Percentiles rank a stretch among this genome's conserved stretches.
Evolutionary conservation across 2,888 invertebrate genomes (phyloP).

Genomic region (Blastobasis lacticolella): DNA sequence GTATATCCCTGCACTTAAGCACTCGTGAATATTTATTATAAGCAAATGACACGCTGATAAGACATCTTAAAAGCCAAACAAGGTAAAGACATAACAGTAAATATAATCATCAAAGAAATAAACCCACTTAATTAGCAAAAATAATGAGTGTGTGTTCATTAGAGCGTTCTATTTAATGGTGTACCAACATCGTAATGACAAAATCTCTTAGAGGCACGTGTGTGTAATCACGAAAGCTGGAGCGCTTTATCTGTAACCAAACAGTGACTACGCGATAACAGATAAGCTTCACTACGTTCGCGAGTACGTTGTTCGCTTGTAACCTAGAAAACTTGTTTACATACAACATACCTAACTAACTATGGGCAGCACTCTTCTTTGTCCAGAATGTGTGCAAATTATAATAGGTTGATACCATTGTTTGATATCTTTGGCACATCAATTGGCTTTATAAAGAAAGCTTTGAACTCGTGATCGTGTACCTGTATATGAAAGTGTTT

Average conservation of each 20-base stretch:
- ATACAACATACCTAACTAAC: neutral
- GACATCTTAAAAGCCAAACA: no score
- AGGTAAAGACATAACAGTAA: no score
- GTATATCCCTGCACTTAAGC: neutral
- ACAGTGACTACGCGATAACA: constrained; percentile 38
- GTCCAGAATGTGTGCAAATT: no score
- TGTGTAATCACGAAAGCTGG: constrained; percentile 24
- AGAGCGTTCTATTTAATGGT: neutral
- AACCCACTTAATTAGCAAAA: neutral
- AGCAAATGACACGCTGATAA: no score
- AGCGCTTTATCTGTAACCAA: constrained; percentile 46
- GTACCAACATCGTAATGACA: neutral
- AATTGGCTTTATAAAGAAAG: no score
- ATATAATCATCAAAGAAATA: neutral
- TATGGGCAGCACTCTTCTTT: no score
- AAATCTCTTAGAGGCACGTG: constrained; percentile 1
- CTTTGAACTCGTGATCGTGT: no score
- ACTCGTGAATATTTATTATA: neutral
- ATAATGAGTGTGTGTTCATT: neutral
- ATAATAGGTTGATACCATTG: no score
- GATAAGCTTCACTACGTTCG: constrained; percentile 44
- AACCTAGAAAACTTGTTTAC: constrained; percentile 1
- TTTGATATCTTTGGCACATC: no score
- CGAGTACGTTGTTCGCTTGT: constrained; percentile 22
- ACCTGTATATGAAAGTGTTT: no score